Percentiles rank a stretch among this genome's conserved stretches.
phyloP scores from a whole-genome alignment of 2,888 invertebrate genomes.

The Anorthoa munda region DNA sequence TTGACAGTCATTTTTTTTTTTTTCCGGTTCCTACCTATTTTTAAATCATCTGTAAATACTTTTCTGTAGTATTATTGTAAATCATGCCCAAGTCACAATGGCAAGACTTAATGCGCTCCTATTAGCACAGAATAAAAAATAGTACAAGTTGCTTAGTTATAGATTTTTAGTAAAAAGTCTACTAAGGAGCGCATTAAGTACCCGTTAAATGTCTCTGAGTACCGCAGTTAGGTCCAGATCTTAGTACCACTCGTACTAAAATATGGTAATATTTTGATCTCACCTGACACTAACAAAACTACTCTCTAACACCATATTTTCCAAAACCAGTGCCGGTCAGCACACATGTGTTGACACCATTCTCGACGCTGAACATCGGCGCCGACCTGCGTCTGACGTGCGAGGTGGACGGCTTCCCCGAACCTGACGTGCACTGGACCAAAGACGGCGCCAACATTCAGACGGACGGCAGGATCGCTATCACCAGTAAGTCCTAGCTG shows the following conservation, averaged over 20 bases:
- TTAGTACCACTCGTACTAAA: too few relatives aligned
- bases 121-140: too few relatives aligned
- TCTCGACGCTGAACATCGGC: conserved; percentile 92
- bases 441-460: conserved; percentile 93
- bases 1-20: not conserved
- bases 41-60: not conserved
- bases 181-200: too few relatives aligned
- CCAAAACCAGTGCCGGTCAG: conserved; percentile 91
- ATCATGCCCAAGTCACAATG: not conserved
- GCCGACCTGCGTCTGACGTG: conserved; percentile 94
- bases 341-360: conserved; percentile 92
- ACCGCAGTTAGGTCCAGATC: too few relatives aligned
- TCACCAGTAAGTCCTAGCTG: conserved; percentile 90
- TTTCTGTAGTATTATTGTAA: not conserved
- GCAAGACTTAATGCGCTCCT: too few relatives aligned
- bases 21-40: not conserved
- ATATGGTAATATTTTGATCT: too few relatives aligned
- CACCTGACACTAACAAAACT: not conserved
- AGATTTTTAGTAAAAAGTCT: too few relatives aligned
- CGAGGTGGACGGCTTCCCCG: conserved; percentile 94
- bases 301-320: conserved; percentile 9
- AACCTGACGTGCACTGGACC: conserved; percentile 95
- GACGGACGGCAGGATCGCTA: conserved; percentile 91
- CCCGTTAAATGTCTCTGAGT: too few relatives aligned
- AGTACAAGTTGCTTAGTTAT: too few relatives aligned